phyloP scores from a whole-genome alignment of 2,888 invertebrate genomes.

The Bombylius major region DNA sequence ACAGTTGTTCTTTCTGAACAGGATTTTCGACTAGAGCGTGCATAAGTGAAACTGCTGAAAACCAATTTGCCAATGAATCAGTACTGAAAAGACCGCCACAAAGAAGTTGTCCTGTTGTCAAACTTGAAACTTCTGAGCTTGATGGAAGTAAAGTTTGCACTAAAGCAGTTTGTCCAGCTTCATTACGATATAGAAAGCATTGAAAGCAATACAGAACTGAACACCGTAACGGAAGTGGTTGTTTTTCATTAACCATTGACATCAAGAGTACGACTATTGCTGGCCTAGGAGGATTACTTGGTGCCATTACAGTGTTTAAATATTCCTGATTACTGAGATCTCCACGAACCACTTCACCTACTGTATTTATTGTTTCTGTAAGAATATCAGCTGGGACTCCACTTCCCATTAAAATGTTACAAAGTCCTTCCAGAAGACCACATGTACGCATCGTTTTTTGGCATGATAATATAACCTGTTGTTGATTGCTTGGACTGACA shows the following conservation, averaged over 20 bases:
- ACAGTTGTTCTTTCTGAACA: slow-evolving; percentile 74
- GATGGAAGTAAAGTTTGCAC: slow-evolving; percentile 88
- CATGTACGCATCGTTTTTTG: slow-evolving; percentile 82
- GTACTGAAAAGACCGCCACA: slow-evolving; percentile 85
- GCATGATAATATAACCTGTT: slow-evolving; percentile 65
- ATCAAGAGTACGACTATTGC: slow-evolving; percentile 88
- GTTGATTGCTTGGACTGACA: slow-evolving; percentile 87
- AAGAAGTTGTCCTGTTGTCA: slow-evolving; percentile 76
- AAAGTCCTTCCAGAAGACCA: slow-evolving; percentile 68
- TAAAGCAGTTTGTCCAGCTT: slow-evolving; percentile 72
- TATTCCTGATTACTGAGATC: slow-evolving; percentile 84
- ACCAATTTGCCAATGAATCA: slow-evolving; percentile 89
- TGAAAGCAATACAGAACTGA: slow-evolving; percentile 96
- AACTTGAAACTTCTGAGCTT: slow-evolving; percentile 55
- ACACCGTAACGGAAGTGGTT: slow-evolving; percentile 78
- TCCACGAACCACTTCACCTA: slow-evolving; percentile 83
- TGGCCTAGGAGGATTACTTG: slow-evolving; percentile 84
- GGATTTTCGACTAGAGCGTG: slow-evolving; percentile 81
- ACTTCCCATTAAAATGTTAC: slow-evolving; percentile 86
- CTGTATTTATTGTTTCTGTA: slow-evolving; percentile 90
- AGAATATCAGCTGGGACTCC: slow-evolving; percentile 94
- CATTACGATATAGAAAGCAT: slow-evolving; percentile 89
- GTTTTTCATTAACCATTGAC: slow-evolving; percentile 99
- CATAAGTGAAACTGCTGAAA: slow-evolving; percentile 80
- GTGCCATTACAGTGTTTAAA: slow-evolving; percentile 80